Base-by-base conservation (phyloP, 2,797 vertebrate species). In the Salmo trutta region DNA sequence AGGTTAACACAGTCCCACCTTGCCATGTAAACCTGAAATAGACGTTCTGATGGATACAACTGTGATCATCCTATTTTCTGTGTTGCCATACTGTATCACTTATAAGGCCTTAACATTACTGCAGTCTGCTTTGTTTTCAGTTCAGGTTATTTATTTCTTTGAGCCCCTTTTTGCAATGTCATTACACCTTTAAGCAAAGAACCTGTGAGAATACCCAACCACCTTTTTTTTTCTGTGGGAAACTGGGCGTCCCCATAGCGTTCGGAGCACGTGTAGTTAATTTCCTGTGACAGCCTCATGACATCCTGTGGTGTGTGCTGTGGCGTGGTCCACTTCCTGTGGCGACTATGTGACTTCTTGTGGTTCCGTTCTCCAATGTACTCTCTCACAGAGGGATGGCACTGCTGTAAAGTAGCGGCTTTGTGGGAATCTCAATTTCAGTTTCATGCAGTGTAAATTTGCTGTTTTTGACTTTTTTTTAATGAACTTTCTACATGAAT, bases 401-500 rank as follows among this genome's bases (percentile, higher is more conserved):
- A 83, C 79, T 86, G 72, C 83, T 75, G 73, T 73, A 73, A 75
- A 75, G 68, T 71, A 78, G 80, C 83, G 56, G 69, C 78, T 79
- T 78, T 69, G 3, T 36, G 51, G 15, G 70, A 27, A 74, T 65
- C 83, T 84, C 79, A 19, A 69, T 82, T 83, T 89, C 79, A 70
- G 80, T 89, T 87, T 91, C 85, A 88, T 90, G 87, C 91, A 88
- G 90, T 92, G 89, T 90, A 90, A 77, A 84, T 91, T 90, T 86
- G 84, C 87, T 84, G 83, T 90, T 92, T 86, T 86, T 87, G 77
- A 84, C 83, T 93, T 93, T 91, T 86, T 91, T 14, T 47, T 14
- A 1, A 85, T 93, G 83, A 88, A 87, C 84, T 92, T 92, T 94
- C 81, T 90, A 92, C 84, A 90, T 91, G 82, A 86, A 47, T 88